These are phyloP conservation scores for Willowsia nigromaculata DNA, from an alignment of 2,888 invertebrate species.

Conservation along the genomic window DNA sequence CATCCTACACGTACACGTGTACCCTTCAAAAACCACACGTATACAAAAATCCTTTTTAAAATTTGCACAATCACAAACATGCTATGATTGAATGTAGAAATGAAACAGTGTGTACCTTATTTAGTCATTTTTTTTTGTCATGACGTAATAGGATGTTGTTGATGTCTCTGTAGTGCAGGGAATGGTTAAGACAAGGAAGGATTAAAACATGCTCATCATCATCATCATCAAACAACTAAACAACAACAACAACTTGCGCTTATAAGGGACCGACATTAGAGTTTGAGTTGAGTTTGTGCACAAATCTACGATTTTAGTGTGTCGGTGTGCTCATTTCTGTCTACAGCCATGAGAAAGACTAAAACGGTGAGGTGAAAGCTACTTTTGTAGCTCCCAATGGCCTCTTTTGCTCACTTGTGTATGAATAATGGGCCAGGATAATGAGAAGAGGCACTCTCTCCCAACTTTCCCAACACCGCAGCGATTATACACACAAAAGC, in stretches of 20 bases:
- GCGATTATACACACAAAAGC: not conserved
- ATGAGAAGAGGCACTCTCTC: slow-evolving; percentile 68
- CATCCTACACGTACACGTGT: too few relatives aligned
- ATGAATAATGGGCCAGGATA: slow-evolving; percentile 70
- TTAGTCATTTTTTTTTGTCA: too few relatives aligned
- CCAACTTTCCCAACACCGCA: slow-evolving; percentile 42
- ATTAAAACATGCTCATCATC: slow-evolving; percentile 9
- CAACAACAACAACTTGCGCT: not conserved
- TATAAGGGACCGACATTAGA: too few relatives aligned
- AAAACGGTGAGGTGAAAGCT: slow-evolving; percentile 38
- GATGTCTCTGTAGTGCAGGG: not conserved
- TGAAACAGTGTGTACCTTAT: too few relatives aligned
- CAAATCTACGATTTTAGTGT: too few relatives aligned
- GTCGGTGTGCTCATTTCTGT: not conserved
- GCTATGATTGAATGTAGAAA: too few relatives aligned
- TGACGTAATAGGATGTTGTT: not conserved
- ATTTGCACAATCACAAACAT: too few relatives aligned
- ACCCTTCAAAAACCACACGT: too few relatives aligned
- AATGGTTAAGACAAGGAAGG: not conserved
- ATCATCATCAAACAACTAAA: not conserved
- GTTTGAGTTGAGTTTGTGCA: too few relatives aligned
- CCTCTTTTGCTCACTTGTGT: slow-evolving; percentile 70
- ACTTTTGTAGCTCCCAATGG: slow-evolving; percentile 71
- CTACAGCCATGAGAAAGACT: not conserved
- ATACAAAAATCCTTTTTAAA: too few relatives aligned